These are phyloP conservation scores for Glareola pratincola DNA, from an alignment of 2,113 vertebrate species.

Conservation along the genomic window DNA sequence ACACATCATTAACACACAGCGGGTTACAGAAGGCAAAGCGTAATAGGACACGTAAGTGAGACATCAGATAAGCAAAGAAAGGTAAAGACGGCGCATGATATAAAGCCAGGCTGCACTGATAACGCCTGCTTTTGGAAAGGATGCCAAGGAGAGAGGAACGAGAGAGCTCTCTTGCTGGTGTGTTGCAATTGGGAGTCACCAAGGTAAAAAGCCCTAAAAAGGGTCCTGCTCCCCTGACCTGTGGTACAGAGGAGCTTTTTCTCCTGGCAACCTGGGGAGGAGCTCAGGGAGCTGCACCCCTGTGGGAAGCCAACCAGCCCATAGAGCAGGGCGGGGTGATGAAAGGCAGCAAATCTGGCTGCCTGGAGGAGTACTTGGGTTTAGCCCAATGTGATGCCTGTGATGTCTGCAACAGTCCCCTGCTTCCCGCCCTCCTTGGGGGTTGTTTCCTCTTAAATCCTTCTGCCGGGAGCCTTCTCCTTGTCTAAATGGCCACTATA, in stretches of 20 bases:
- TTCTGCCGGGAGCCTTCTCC: neutral
- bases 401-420: neutral
- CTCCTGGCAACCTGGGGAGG: too few relatives aligned
- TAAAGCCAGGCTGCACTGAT: neutral
- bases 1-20: neutral
- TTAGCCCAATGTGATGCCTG: neutral
- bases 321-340: neutral
- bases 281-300: neutral
- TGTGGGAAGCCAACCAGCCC: neutral
- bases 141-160: neutral
- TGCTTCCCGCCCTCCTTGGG: neutral
- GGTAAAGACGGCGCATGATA: neutral
- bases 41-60: neutral
- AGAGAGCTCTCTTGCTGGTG: neutral
- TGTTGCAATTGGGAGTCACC: neutral
- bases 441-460: neutral
- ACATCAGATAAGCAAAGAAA: neutral
- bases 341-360: neutral
- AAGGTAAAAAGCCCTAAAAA: neutral
- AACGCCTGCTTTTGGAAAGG: neutral
- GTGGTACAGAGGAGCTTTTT: neutral
- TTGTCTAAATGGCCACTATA: slow-evolving; percentile 20
- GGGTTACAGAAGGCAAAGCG: neutral
- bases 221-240: neutral
- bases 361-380: neutral